phyloP scores from a whole-genome alignment of 2,113 vertebrate species.

The Mesocricetus auratus region DNA sequence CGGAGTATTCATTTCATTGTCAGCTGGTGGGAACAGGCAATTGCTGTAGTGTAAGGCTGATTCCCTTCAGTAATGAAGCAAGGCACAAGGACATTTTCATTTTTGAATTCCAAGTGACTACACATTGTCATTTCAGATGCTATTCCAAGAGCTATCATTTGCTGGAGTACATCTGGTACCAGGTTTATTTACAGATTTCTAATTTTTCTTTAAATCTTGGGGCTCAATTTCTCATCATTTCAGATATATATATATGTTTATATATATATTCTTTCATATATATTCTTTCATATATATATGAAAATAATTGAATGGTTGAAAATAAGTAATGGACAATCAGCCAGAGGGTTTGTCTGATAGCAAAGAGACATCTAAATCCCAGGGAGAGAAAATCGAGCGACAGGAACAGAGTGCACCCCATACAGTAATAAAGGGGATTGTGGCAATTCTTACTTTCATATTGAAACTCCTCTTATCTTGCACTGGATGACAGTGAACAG shows the following conservation, averaged over 20 bases:
- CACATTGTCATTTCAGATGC: constrained; percentile 82
- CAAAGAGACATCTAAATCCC: constrained; percentile 45
- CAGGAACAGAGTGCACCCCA: constrained; percentile 11
- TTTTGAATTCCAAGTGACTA: constrained; percentile 89
- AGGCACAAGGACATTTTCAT: constrained; percentile 87
- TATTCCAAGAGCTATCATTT: constrained; percentile 85
- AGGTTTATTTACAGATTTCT: constrained; percentile 79
- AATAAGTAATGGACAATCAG: constrained; percentile 62
- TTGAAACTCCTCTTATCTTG: not conserved
- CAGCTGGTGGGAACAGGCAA: constrained; percentile 88
- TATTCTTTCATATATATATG: too few species aligned
- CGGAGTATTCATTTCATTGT: constrained; percentile 91
- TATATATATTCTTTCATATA: too few species aligned
- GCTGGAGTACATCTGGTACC: constrained; percentile 78
- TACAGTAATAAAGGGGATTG: constrained; percentile 1
- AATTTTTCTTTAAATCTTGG: constrained; percentile 82
- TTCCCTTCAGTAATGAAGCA: constrained; percentile 84
- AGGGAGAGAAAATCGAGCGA: constrained; percentile 63
- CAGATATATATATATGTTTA: too few species aligned
- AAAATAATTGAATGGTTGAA: constrained; percentile 75
- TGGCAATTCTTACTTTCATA: constrained; percentile 44
- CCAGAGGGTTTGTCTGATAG: constrained; percentile 67
- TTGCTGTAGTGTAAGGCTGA: constrained; percentile 82
- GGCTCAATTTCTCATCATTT: constrained; percentile 67
- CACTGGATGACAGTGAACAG: not conserved